Conservation (phyloP, 1,140 invertebrate species). For the Conus betulinus region DNA sequence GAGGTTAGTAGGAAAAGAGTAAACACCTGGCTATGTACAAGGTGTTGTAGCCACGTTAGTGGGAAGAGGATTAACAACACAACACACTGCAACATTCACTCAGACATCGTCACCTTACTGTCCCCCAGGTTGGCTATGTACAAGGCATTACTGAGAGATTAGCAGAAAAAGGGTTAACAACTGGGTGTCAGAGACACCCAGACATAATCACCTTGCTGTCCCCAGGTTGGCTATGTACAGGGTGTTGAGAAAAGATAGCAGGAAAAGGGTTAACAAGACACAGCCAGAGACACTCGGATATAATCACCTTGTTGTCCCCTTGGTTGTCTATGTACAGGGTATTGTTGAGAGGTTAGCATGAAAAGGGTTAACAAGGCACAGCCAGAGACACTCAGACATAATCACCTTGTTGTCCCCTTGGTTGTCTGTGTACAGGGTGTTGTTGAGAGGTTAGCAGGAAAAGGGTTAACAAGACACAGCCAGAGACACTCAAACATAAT, state of each 20-base stretch:
- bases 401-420: conserved; percentile 78
- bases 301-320: conserved; percentile 77
- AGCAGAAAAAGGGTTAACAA: neutral
- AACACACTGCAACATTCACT: too few relatives aligned
- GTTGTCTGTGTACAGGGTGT: conserved; percentile 77
- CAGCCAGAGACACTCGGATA: neutral
- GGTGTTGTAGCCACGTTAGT: too few relatives aligned
- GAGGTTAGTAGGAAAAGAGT: neutral
- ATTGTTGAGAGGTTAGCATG: conserved; percentile 64
- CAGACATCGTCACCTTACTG: too few relatives aligned
- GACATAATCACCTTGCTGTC: conserved; percentile 76
- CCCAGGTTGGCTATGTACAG: conserved; percentile 77
- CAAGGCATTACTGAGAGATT: neutral
- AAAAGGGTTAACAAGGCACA: neutral
- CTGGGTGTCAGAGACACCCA: neutral
- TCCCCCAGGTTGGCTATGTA: too few relatives aligned
- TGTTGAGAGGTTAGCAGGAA: conserved; percentile 59
- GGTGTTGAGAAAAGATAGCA: conserved; percentile 64
- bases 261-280: neutral
- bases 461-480: neutral
- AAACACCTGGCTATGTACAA: too few relatives aligned
- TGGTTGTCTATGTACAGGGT: conserved; percentile 77
- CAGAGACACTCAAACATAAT: conserved; percentile 16
- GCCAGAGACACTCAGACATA: neutral
- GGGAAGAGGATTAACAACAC: too few relatives aligned